Evolutionary conservation across 1,140 invertebrate species (phyloP), one percentile per base, ranked within the genome.

Genomic region (Tetramorium alpestre): DNA sequence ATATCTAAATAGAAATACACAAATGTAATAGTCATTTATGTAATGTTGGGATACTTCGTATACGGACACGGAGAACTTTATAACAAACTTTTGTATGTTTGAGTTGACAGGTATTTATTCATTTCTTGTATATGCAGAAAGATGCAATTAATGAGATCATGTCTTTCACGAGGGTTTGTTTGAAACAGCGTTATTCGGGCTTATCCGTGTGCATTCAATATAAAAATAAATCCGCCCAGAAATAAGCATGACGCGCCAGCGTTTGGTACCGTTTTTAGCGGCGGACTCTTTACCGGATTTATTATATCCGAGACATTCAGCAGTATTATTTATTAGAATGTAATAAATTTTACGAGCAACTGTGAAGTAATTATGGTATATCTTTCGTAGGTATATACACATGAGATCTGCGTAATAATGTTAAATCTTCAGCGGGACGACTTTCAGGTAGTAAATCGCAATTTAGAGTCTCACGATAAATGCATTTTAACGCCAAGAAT

Each of bases 211-310:
- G 13, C 2, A 75, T 25, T 51, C 44, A 41, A 44, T 18, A 49
- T 51, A 47, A 62, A 76, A 49, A 85, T 85, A 85, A 75, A 49
- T 84, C 41, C 18, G 25, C 8, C n/a, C 33, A 51, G 25, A 78
- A 65, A 80, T 80, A 80, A 80, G 49, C 64, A 8, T 80, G 44
- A 67, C 28, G 11, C 41, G 44, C 44, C 76, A 78, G 16, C 10
- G 41, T 44, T 60, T 62, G 22, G 38, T 38, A 38, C 4, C 8
- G 38, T 13, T 60, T 41, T 67, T 51, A 64, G 38, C 22, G n/a
- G 38, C 28, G 10, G 7, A 75, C 28, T 25, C 56, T 49, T 44
- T 28, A 60, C 38, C 41, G 8, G 18, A 73, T 70, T 22, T 58
- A 13, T 84, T 41, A 38, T 13, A 38, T 38, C 56, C 11, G 13